Conservation (phyloP, 2,888 invertebrate genomes). For the Aphidius colemani region DNA sequence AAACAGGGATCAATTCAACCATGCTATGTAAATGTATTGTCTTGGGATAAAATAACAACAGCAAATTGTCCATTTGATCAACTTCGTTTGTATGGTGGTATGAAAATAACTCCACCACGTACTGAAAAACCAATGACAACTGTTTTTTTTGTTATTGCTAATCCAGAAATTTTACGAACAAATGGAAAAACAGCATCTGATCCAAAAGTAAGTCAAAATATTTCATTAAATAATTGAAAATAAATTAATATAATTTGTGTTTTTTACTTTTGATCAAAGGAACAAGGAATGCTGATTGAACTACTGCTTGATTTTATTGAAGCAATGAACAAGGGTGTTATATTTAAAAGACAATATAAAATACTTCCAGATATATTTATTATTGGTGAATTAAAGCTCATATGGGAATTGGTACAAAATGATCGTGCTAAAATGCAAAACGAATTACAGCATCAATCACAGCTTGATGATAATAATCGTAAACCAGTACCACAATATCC, state of each 20-base stretch:
- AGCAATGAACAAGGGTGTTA: slow-evolving; percentile 72
- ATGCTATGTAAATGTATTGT: slow-evolving; percentile 68
- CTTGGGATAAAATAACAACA: slow-evolving; percentile 75
- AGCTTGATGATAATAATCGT: slow-evolving; percentile 37
- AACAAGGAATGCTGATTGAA: slow-evolving; percentile 70
- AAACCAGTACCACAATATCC: slow-evolving; percentile 47
- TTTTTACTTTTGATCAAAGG: slow-evolving; percentile 58
- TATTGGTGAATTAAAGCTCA: slow-evolving; percentile 74
- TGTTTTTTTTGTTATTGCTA: slow-evolving; percentile 76
- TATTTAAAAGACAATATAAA: slow-evolving; percentile 63
- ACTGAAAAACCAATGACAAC: slow-evolving; percentile 65
- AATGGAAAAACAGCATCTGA: slow-evolving; percentile 73
- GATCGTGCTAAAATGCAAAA: slow-evolving; percentile 64
- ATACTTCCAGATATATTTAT: slow-evolving; percentile 73
- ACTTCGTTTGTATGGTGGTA: slow-evolving; percentile 74
- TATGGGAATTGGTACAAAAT: slow-evolving; percentile 73
- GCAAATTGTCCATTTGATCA: slow-evolving; percentile 70
- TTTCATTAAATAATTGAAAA: no score
- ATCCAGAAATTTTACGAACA: slow-evolving; percentile 72
- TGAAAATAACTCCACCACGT: slow-evolving; percentile 69
- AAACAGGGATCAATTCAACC: slow-evolving; percentile 51
- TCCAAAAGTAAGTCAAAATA: slow-evolving; percentile 60
- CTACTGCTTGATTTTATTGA: slow-evolving; percentile 75
- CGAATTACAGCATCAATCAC: slow-evolving; percentile 51
- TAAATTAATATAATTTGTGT: slow-evolving; percentile 29